phyloP scores from a whole-genome alignment of 2,113 vertebrate species.

The Rhipidura dahli region DNA sequence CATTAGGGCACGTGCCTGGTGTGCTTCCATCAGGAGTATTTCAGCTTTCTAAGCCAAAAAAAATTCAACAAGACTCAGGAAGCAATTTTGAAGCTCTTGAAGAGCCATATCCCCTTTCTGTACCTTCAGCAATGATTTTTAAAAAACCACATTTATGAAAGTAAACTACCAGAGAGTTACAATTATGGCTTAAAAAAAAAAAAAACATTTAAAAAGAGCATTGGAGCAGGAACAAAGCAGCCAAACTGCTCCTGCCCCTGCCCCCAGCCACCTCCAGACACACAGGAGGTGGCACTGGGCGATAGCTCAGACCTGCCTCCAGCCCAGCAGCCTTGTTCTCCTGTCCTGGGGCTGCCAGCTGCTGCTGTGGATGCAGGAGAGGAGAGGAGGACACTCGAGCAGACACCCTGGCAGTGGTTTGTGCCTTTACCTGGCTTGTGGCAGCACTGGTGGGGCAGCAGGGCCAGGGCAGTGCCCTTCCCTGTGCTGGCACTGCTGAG shows the following conservation, averaged over 20 bases:
- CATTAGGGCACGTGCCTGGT: background rate
- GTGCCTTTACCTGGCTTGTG: background rate
- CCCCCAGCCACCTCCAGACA: background rate
- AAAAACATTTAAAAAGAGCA: background rate
- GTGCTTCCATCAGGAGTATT: background rate
- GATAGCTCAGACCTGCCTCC: background rate
- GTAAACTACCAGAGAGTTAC: background rate
- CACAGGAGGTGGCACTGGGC: background rate
- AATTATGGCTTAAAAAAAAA: background rate
- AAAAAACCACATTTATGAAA: background rate
- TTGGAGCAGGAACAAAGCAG: background rate
- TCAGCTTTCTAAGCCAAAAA: conserved; percentile 18
- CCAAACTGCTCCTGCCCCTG: background rate
- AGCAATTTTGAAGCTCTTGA: conserved; percentile 31
- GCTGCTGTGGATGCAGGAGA: background rate
- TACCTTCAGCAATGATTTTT: background rate
- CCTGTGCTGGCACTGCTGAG: background rate
- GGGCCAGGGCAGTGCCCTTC: background rate
- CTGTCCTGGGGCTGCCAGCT: background rate
- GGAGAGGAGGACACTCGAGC: background rate
- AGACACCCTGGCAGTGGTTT: background rate
- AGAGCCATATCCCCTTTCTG: background rate
- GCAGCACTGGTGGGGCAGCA: background rate
- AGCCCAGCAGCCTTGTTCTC: background rate
- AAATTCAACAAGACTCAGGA: background rate